Evolutionary conservation across 1,140 invertebrate genomes (phyloP).

Genomic region (Drosophila mauritiana): DNA sequence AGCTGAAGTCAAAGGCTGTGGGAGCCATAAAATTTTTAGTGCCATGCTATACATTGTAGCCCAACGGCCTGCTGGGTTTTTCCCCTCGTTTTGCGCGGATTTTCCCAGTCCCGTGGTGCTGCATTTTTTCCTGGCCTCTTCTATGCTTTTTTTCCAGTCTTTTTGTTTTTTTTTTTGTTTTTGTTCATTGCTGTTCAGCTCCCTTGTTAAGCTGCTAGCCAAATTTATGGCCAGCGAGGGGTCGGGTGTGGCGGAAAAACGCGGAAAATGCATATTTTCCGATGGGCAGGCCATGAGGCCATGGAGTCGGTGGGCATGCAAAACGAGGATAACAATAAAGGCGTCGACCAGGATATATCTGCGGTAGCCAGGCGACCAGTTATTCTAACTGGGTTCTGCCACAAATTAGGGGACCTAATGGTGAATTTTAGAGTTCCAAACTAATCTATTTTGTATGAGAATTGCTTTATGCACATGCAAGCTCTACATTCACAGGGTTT

Average conservation of each 20-base stretch:
- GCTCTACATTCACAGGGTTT: no score
- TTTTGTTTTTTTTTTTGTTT: not conserved
- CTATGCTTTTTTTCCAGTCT: not conserved
- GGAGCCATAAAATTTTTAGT: slow-evolving; percentile 65
- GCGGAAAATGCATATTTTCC: slow-evolving; percentile 26
- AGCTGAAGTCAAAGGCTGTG: slow-evolving; percentile 37
- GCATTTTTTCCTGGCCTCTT: slow-evolving; percentile 8
- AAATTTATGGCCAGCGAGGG: slow-evolving; percentile 48
- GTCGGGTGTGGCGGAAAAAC: not conserved
- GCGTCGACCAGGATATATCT: slow-evolving; percentile 13
- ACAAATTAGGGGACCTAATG: slow-evolving; percentile 3
- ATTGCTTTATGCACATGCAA: no score
- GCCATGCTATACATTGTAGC: slow-evolving; percentile 71
- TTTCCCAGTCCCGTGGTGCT: not conserved
- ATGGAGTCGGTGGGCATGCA: slow-evolving; percentile 15
- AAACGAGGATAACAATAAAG: slow-evolving; percentile 50
- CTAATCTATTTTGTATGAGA: no score
- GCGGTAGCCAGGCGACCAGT: not conserved
- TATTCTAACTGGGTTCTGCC: not conserved
- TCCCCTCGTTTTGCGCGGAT: not conserved
- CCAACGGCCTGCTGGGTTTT: slow-evolving; percentile 4
- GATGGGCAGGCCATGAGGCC: not conserved
- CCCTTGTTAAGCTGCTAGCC: slow-evolving; percentile 54
- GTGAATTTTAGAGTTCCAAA: no score
- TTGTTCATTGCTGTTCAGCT: slow-evolving; percentile 2